Evolutionary conservation across 2,888 invertebrate species (phyloP).

Genomic region (Idaea straminata): DNA sequence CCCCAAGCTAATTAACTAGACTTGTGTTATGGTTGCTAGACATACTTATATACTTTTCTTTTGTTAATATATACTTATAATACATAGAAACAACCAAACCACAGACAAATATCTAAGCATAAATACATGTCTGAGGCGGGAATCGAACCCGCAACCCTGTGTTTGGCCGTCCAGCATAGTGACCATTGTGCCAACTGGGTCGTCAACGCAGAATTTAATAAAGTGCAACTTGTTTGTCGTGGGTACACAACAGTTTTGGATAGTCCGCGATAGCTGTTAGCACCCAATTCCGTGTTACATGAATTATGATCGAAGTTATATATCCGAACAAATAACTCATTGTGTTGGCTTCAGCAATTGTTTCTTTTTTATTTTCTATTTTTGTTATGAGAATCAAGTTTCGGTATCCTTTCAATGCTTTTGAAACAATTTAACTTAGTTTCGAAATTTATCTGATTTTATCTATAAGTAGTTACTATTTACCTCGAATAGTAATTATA

Average conservation of each 20-base stretch:
- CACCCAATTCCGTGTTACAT: constrained; percentile 14
- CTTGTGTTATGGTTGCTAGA: no score
- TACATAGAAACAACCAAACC: no score
- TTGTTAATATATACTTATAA: no score
- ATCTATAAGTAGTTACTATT: background rate
- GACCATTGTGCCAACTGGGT: no score
- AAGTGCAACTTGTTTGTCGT: background rate
- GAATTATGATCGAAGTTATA: constrained; percentile 16
- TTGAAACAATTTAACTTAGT: background rate
- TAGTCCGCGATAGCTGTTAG: constrained; percentile 15
- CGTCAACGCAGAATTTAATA: background rate
- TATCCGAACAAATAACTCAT: constrained; percentile 10
- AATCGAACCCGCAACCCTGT: no score
- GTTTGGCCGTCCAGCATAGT: no score
- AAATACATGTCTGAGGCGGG: no score
- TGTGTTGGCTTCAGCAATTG: constrained; percentile 10
- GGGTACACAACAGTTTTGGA: constrained; percentile 10
- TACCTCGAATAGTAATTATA: background rate
- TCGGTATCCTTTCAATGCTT: background rate
- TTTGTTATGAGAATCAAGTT: background rate
- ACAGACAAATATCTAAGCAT: no score
- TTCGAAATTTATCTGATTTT: background rate
- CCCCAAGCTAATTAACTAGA: no score
- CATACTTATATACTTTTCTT: no score
- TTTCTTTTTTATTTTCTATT: constrained; percentile 4